A percentile compares a stretch with the other conserved stretches of the same genome.
These are phyloP conservation scores for Baronia brevicornis DNA, from an alignment of 2,888 invertebrate genomes.

Conservation along the genomic window DNA sequence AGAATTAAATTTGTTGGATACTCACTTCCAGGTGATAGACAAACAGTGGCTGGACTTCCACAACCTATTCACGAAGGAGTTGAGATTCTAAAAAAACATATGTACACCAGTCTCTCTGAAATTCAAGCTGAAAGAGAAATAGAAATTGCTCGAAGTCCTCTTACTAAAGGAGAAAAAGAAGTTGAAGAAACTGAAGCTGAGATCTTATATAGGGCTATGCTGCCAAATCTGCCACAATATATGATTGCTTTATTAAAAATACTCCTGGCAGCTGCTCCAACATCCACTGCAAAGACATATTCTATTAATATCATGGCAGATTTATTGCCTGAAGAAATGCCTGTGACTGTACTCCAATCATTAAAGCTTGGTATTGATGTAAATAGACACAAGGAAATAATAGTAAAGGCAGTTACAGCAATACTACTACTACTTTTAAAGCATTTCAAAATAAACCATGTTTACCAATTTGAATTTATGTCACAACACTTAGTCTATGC, in stretches of 20 bases:
- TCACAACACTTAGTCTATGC: slow-evolving; percentile 99
- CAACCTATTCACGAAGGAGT: slow-evolving; percentile 98
- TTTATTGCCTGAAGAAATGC: slow-evolving; percentile 97
- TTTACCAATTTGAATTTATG: slow-evolving; percentile 99
- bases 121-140: slow-evolving; percentile 93
- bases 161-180: slow-evolving; percentile 88
- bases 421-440: slow-evolving; percentile 94
- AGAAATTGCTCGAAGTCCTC: slow-evolving; percentile 92
- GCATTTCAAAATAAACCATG: slow-evolving; percentile 97
- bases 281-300: slow-evolving; percentile 98
- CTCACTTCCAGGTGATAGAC: slow-evolving; percentile 88
- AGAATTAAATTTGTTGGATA: slow-evolving; percentile 97
- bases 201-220: slow-evolving; percentile 93
- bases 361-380: slow-evolving; percentile 98
- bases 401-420: slow-evolving; percentile 96
- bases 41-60: slow-evolving; percentile 95
- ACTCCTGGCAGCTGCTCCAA: slow-evolving; percentile 96
- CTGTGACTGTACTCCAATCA: slow-evolving; percentile 95
- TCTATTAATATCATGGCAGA: slow-evolving; percentile 99
- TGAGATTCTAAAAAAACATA: slow-evolving; percentile 91
- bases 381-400: slow-evolving; percentile 98
- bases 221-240: slow-evolving; percentile 97
- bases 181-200: slow-evolving; percentile 90
- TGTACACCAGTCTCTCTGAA: slow-evolving; percentile 95
- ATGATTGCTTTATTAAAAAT: slow-evolving; percentile 98